Evolutionary conservation across 2,888 invertebrate genomes (phyloP), one percentile per base, ranked within the genome.

Genomic region (Pemphredon lugubris): DNA sequence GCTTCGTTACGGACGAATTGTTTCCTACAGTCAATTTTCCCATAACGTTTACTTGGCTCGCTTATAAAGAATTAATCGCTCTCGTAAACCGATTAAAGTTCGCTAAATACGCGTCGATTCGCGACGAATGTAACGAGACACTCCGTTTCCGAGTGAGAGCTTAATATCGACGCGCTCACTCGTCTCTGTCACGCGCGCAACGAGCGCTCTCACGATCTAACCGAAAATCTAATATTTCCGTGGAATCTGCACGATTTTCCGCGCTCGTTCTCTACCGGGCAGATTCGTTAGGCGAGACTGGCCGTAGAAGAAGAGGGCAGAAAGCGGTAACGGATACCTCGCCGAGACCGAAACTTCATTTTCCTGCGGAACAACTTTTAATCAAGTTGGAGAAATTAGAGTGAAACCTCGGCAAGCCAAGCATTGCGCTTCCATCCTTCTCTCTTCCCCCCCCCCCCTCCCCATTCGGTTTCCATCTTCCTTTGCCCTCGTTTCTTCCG

Each of bases 301-400:
- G 34, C 39, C 20, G 20, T 16, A 14, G 21, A 39, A 21, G 21
- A 39, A 21, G 42, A 51, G 30, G 61, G 42, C 50, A 50, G 47
- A 63, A 66, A 61, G 66, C 72, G 68, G 77, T 79, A 84, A 78
- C 77, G 73, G 76, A 82, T 78, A 81, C 74, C 77, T 73, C 70
- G 54, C 53, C 57, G 63, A 37, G 61, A 59, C 23, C 75, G 73
- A 83, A 85, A 84, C 83, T 84, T 84, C 69, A 84, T 86, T 84
- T 83, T 84, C 82, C 83, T 82, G 78, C 82, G 72, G 79, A 69
- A 79, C 85, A 84, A 86, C 84, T 86, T 86, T 86, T 86, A 86
- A 86, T 86, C 85, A 85, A 84, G 84, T 86, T 86, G 76, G 79
- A 77, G 79, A 83, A 85, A 86, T 86, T 87, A 87, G 85, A 85